Evolutionary conservation across 2,797 vertebrate species (phyloP), one percentile per base, ranked within the genome.

Genomic region (Coendou prehensilis): DNA sequence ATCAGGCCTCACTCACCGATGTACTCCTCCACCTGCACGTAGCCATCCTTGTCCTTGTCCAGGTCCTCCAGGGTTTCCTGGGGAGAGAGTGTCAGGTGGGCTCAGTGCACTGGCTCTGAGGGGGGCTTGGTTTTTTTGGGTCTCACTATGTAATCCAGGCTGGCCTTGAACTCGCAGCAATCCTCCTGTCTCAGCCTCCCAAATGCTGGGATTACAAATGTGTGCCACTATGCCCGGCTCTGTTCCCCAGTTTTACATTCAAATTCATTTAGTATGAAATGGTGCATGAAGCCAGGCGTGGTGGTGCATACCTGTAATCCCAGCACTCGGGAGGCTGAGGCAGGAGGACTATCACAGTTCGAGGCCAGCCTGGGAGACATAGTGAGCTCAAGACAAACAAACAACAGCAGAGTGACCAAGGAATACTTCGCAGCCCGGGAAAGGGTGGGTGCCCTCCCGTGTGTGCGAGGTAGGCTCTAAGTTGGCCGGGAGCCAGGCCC

Each of bases 41-140:
- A 99, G 56, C 99, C 99, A 5, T 99, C 99, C 1, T 98, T 98
- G 22, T 99, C 98, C 98, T 98, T 99, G 98, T 99, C 99, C 28
- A 99, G 99, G 98, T 99, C 99, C 78, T 99, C 99, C 37, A 99
- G 30, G 0, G 99, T 99, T 98, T 99, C 99, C 99, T 99, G 88
- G 47, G 88, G 78, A 84, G 50, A 75, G 8, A 71, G 37, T 87
- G 54, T 23, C 14, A 56, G 64, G 41, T 5, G n/a, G 52, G 30
- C 8, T 69, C 2, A 11, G 57, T n/a, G 37, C 11, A 9, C 26
- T 9, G n/a, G 59, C 18, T 63, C n/a, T 37, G 1, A 2, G 2
- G n/a, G 79, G 10, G 3, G 28, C 4, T 59, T 57, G 30, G 23
- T 57, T 56, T 54, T 54, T 9, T 37, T 17, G 14, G 33, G 75